Base-by-base conservation (phyloP, 2,888 invertebrate species). In the Lathronympha strigana region DNA sequence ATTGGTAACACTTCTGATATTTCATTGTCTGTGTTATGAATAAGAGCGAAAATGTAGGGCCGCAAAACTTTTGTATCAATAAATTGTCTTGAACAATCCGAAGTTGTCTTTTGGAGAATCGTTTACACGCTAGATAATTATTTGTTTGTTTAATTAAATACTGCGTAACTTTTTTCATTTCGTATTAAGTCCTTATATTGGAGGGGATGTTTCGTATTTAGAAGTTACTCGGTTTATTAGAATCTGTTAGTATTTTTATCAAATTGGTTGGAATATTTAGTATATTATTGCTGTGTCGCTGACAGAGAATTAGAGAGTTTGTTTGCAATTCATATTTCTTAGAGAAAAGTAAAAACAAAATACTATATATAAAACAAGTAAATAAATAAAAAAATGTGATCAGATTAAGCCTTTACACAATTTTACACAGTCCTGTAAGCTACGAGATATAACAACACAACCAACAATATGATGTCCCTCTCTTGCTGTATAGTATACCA, bases 31-130 rank as follows among this genome's bases (percentile, higher is more conserved):
- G 57, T 31, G 43, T 17, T 60, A 60, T 60, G 62, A 67, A 63
- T 63, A 63, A 61, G 61, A 51, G 61, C 58, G 63, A 67, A 66
- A 67, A 57, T 28, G 21, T 47, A 51, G 50, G 66, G 50, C 51
- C 58, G 31, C 54, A 67, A 67, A 68, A 68, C 67, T 68, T 68
- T 61, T 49, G 63, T 67, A 62, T 67, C 62, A 62, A 67, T 67
- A 67, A 62, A 67, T 67, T 63, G 67, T 67, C 62, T 45, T 31
- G 15, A 58, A 55, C 67, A 67, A 63, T 67, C 38, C 55, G 19
- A 67, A 67, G 57, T 67, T 58, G 62, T 67, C 57, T 63, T 62
- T 63, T 36, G 43, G 51, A 57, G 58, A 67, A 62, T 61, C 67
- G 67, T 53, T 57, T 63, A 58, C 57, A 66, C 54, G 61, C 66